These are phyloP conservation scores for Brachionus manjavacas DNA, from an alignment of 1,140 invertebrate species.

Conservation along the genomic window DNA sequence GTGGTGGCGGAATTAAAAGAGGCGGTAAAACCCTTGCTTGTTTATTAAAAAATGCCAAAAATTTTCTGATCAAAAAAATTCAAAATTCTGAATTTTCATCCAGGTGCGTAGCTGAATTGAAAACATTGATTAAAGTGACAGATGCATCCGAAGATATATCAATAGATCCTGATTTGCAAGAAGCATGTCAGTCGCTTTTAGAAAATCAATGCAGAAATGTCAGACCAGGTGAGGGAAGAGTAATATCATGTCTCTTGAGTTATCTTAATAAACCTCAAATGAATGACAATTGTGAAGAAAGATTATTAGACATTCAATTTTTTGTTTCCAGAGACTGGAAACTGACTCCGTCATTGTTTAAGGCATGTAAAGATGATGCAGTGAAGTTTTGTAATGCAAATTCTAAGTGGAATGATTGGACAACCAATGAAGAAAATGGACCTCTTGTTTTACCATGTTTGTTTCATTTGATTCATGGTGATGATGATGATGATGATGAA, in stretches of 20 bases:
- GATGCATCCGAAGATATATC: conserved; percentile 74
- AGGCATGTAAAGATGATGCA: conserved; percentile 79
- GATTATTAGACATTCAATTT: conserved; percentile 89
- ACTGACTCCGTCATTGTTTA: conserved; percentile 61
- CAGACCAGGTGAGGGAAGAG: conserved; percentile 59
- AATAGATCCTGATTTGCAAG: conserved; percentile 78
- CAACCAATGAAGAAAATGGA: conserved; percentile 67
- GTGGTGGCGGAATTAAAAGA: conserved; percentile 46
- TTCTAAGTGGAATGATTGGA: conserved; percentile 66
- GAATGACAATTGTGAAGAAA: conserved; percentile 80
- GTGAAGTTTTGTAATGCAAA: conserved; percentile 72
- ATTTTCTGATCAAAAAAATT: conserved; percentile 37
- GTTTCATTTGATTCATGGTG: conserved; percentile 71
- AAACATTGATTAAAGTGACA: not conserved
- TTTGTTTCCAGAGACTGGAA: conserved; percentile 90
- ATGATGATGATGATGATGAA: conserved; percentile 50
- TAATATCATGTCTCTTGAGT: conserved; percentile 88
- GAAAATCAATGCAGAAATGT: conserved; percentile 57
- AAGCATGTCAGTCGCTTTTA: conserved; percentile 77
- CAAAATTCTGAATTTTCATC: conserved; percentile 43
- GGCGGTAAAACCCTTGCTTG: conserved; percentile 13
- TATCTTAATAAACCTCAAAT: conserved; percentile 77
- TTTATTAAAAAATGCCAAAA: not conserved
- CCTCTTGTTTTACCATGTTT: conserved; percentile 84
- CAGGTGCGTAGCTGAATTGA: not conserved